Base-by-base conservation (phyloP, 2,888 invertebrate species). In the Gisinianus flammeolus region DNA sequence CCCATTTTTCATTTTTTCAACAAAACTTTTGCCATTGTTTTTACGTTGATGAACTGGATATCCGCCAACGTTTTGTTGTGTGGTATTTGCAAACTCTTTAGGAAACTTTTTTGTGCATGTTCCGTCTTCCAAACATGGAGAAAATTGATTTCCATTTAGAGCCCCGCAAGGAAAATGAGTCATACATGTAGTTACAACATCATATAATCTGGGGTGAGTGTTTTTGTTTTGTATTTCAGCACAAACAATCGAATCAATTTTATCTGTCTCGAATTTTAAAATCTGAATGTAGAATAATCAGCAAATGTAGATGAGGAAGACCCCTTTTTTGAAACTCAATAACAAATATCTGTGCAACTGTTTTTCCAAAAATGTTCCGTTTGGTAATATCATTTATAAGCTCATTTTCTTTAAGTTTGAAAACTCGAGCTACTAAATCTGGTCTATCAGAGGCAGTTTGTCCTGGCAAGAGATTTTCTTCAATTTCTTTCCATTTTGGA, bases 401-500 rank as follows among this genome's bases (percentile, higher is more conserved):
- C 1, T 82, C 83, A 68, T 85, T 83, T 35, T 85, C 79, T 84
- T 85, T 86, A 28, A 85, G 78, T 72, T 85, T 79, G 82, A 87
- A 87, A 30, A 86, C 85, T 73, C 86, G 83, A 44, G 85, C 85
- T 16, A 86, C 85, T 56, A 88, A 79, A 80, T 87, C 87, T 6
- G 86, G 87, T 56, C 87, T 82, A 84, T 87, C 84, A 56, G 80
- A 78, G 4, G 85, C 78, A 79, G 79, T 79, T 83, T 86, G 84
- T 28, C 82, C 19, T 0, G 24, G 30, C 5, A 75, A 30, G 22
- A 87, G 76, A 81, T 86, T 85, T 74, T 86, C 85, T 26, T 62
- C 2, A 30, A 79, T 79, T 35, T 79, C 79, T 10, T 28, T 22
- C 77, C 77, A 79, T 2, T 68, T 62, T 6, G 77, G 77, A 33